Evolutionary conservation across 2,888 invertebrate species (phyloP).

Genomic region (Drosophila austrosaltans): DNA sequence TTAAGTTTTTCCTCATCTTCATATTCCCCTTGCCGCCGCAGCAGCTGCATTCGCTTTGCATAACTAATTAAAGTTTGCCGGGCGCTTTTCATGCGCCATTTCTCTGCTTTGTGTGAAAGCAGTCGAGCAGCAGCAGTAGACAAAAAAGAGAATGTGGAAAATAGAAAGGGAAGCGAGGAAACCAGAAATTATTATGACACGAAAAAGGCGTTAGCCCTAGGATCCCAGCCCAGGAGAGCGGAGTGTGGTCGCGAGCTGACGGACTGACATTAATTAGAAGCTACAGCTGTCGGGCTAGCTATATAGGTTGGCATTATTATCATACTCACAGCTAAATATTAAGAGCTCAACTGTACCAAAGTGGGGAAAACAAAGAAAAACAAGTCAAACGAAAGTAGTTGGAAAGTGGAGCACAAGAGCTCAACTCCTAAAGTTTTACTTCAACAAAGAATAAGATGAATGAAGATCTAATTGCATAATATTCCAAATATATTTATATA

Average conservation of each 20-base stretch:
- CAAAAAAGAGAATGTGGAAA: slow-evolving; percentile 1
- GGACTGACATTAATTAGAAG: slow-evolving; percentile 56
- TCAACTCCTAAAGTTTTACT: neutral
- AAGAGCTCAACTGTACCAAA: slow-evolving; percentile 19
- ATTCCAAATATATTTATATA: neutral
- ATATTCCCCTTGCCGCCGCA: slow-evolving; percentile 50
- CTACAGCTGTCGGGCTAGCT: slow-evolving; percentile 39
- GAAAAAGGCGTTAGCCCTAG: slow-evolving; percentile 64
- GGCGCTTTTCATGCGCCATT: slow-evolving; percentile 61
- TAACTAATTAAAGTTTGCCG: slow-evolving; percentile 73
- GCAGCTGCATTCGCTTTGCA: slow-evolving; percentile 63
- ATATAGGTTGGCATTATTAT: slow-evolving; percentile 38
- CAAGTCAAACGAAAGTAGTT: neutral
- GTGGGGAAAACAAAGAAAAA: neutral
- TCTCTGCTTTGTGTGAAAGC: slow-evolving; percentile 42
- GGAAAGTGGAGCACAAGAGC: neutral
- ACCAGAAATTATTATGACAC: slow-evolving; percentile 65
- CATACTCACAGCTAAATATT: slow-evolving; percentile 4
- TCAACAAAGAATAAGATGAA: neutral
- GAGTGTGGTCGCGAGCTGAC: slow-evolving; percentile 14
- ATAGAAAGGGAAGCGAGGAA: neutral
- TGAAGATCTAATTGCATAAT: too few relatives aligned
- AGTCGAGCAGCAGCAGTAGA: slow-evolving; percentile 8
- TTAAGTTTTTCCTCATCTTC: slow-evolving; percentile 31
- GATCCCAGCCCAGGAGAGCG: slow-evolving; percentile 14